Evolutionary conservation across 37 sponge, comb jelly and placozoan species (phyloP).

Genomic region (Theonella swinhoei): DNA sequence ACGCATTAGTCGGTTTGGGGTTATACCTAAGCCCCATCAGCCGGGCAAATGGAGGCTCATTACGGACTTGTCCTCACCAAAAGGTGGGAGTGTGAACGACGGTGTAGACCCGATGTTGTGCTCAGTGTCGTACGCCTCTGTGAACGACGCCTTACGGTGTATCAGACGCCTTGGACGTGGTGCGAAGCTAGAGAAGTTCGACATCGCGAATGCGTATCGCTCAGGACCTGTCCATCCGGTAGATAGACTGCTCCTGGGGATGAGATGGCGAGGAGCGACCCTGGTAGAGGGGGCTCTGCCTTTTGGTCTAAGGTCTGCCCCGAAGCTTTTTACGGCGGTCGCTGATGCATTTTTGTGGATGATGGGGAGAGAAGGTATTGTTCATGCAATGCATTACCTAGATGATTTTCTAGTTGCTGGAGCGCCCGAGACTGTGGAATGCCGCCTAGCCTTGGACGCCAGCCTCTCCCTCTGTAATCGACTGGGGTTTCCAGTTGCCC

Average conservation of each 20-base stretch:
- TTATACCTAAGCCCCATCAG: neutral
- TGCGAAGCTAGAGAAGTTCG: conserved; percentile 1
- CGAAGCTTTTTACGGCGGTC: neutral
- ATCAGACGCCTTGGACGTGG: conserved; percentile 1
- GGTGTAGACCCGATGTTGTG: neutral
- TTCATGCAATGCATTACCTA: conserved; percentile 1
- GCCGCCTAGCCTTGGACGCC: neutral
- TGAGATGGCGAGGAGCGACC: neutral
- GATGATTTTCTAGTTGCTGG: conserved; percentile 2
- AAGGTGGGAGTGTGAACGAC: neutral
- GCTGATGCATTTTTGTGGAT: neutral
- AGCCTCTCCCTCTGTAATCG: neutral
- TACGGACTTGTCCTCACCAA: neutral
- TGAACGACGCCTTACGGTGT: neutral
- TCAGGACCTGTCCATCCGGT: no score
- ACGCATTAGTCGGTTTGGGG: neutral
- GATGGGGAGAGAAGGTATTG: neutral
- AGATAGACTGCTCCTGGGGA: no score
- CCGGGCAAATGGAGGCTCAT: neutral
- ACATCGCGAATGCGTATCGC: neutral
- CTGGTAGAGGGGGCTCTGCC: conserved; percentile 7
- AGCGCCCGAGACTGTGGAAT: neutral
- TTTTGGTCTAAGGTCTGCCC: neutral
- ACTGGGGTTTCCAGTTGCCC: neutral
- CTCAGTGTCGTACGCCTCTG: neutral